A percentile compares a stretch with the other conserved stretches of the same genome.
Conservation (phyloP, 2,797 vertebrate genomes). For the Bradypodion ventrale region DNA sequence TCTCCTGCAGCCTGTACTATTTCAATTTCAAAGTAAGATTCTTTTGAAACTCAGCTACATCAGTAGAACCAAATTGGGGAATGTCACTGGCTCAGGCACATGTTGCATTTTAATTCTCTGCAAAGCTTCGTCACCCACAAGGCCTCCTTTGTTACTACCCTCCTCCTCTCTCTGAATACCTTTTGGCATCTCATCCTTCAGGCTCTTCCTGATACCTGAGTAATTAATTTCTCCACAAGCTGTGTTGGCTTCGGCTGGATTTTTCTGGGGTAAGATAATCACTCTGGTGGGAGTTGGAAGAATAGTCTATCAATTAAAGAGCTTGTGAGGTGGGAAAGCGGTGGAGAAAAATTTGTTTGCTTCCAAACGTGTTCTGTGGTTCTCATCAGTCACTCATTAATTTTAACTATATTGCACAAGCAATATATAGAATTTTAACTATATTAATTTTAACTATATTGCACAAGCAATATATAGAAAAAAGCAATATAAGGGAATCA, state of each 20-base stretch:
- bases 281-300: constrained; percentile 32
- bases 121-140: no score
- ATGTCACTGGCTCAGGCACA: background rate
- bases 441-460: constrained; percentile 65
- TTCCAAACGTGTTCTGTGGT: constrained; percentile 36
- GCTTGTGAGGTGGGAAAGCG: background rate
- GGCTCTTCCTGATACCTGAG: background rate
- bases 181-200: no score
- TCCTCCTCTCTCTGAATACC: background rate
- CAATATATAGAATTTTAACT: no score
- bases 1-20: no score
- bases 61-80: background rate
- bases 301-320: constrained; percentile 31
- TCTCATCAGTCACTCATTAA: constrained; percentile 63
- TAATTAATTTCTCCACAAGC: background rate
- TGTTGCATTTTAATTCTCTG: background rate
- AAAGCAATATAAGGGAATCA: constrained; percentile 53
- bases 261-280: constrained; percentile 16
- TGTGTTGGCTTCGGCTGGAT: fast-evolving
- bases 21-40: background rate
- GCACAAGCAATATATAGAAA: no score
- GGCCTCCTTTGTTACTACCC: background rate
- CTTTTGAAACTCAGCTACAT: background rate
- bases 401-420: constrained; percentile 58
- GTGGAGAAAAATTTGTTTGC: constrained; percentile 32